Conservation (phyloP, 2,888 invertebrate genomes). For the Eilema caniola region DNA sequence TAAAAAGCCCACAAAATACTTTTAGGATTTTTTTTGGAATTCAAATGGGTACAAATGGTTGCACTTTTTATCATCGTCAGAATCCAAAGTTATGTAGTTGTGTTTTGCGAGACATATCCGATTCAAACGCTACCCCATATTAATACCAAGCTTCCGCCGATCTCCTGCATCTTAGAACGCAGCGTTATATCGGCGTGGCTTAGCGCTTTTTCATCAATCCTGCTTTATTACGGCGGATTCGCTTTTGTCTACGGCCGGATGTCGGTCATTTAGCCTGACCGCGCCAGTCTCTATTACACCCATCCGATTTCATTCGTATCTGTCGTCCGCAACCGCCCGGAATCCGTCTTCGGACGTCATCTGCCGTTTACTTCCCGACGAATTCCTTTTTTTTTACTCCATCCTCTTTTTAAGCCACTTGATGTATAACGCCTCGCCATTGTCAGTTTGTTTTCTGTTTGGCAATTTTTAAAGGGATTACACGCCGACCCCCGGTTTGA, state of each 20-base stretch:
- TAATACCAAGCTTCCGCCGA: conserved; percentile 37
- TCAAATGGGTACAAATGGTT: background rate
- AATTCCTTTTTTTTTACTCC: conserved; percentile 64
- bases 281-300: conserved; percentile 81
- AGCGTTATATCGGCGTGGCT: conserved; percentile 86
- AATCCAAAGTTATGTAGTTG: background rate
- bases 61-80: background rate
- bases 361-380: conserved; percentile 68
- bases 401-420: conserved; percentile 76
- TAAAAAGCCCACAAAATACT: too few relatives aligned
- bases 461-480: conserved; percentile 87
- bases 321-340: conserved; percentile 75
- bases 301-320: conserved; percentile 85
- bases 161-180: conserved; percentile 49
- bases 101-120: background rate
- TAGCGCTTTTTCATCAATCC: conserved; percentile 88
- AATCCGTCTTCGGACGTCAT: conserved; percentile 80
- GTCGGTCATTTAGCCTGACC: conserved; percentile 84
- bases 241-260: conserved; percentile 84
- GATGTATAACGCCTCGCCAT: conserved; percentile 77
- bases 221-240: conserved; percentile 86
- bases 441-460: conserved; percentile 83
- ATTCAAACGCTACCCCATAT: background rate
- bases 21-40: background rate
- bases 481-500: conserved; percentile 69